These are phyloP conservation scores for Ditula angustiorana DNA, from an alignment of 2,888 invertebrate genomes.

Conservation along the genomic window DNA sequence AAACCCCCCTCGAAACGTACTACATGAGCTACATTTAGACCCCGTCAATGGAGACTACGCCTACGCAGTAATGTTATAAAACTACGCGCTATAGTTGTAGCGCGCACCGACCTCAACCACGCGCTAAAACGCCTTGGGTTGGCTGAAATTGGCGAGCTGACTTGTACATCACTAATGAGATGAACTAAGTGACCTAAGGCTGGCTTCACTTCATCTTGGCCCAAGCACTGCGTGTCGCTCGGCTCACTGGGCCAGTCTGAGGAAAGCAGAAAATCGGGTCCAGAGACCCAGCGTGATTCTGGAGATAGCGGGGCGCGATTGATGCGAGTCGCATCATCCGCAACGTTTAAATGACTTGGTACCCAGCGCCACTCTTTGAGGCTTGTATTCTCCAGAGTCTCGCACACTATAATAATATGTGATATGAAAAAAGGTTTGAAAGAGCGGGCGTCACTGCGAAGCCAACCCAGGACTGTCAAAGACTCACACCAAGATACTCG, in stretches of 20 bases:
- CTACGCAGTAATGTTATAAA: too few species aligned
- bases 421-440: slow-evolving; percentile 5
- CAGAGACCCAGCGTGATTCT: slow-evolving; percentile 22
- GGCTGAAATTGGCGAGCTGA: neutral
- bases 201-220: neutral
- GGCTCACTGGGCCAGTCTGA: slow-evolving; percentile 15
- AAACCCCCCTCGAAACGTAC: too few species aligned
- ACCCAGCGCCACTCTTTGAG: too few species aligned
- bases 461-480: neutral
- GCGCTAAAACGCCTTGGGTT: too few species aligned
- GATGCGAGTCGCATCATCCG: slow-evolving; percentile 39
- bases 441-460: neutral
- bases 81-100: too few species aligned
- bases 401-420: too few species aligned
- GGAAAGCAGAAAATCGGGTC: slow-evolving; percentile 38
- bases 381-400: too few species aligned
- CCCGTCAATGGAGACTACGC: too few species aligned
- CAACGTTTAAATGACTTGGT: too few species aligned
- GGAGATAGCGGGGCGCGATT: slow-evolving; percentile 38
- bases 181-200: neutral
- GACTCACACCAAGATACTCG: slow-evolving; percentile 5
- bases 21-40: too few species aligned
- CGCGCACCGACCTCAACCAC: too few species aligned
- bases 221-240: too few species aligned
- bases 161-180: neutral